Base-by-base conservation (phyloP, 2,888 invertebrate species). In the Euplagia quadripunctaria region DNA sequence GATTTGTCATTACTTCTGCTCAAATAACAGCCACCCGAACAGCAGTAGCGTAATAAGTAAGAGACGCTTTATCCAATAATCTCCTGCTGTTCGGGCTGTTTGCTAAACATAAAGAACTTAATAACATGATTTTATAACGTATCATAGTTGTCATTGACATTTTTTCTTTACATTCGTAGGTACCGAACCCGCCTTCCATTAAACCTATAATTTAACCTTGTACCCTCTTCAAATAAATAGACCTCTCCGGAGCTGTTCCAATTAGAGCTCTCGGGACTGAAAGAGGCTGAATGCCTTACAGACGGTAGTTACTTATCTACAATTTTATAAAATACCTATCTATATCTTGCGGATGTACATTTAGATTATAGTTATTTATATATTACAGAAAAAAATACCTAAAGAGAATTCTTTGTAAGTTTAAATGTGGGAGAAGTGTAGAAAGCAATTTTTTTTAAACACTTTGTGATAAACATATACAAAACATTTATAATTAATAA, bases 201-300 rank as follows among this genome's bases (percentile, higher is more conserved):
- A 58, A 20, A 58, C 12, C 58, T 58, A 20, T 31, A 31, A 61
- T 61, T 61, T 61, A 14, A 61, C 61, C 61, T 61, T 61, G 61
- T 61, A 61, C 61, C 61, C 61, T 61, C 61, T 61, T 61, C 31
- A 61, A 61, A 31, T 61, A 31, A 61, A 61, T 61, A 61, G 31
- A 31, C 7, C 61, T 31, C 61, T 31, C 14, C 31, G 31, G 61
- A 31, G 31, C 14, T 14, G 31, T 1, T 61, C 61, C 61, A 61
- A 61, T 61, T 61, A 61, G 31, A 31, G 31, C 31, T 61, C 14
- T 31, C 14, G 31, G 31, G 61, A 61, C 61, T 58, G 6, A 31
- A 61, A 31, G 14, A 31, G 31, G 31, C 14, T 61, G 1, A 61
- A 61, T 31, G 31, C 61, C 61, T 61, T 14, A 14, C 5, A 61